Evolutionary conservation across 2,888 invertebrate species (phyloP).

Genomic region (Meta bourneti): DNA sequence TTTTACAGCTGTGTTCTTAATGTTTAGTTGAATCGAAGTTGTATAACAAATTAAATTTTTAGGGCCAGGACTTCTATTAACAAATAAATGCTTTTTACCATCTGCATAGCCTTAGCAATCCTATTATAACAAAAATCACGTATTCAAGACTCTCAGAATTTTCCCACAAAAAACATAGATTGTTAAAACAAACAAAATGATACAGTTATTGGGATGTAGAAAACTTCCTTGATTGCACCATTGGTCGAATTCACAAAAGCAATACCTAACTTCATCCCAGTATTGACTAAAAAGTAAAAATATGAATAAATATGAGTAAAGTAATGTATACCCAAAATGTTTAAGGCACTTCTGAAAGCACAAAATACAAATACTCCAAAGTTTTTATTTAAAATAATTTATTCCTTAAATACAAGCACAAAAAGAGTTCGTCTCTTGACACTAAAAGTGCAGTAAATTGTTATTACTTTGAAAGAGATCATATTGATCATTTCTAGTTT

Average conservation of each 20-base stretch:
- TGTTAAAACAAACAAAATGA: background rate
- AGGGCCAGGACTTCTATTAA: too few species aligned
- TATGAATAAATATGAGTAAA: background rate
- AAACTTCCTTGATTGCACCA: conserved; percentile 85
- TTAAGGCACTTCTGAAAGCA: background rate
- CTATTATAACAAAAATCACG: background rate
- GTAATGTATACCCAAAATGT: background rate
- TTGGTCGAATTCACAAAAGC: conserved; percentile 94
- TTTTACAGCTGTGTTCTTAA: too few species aligned
- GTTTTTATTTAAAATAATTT: background rate
- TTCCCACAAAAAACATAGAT: background rate
- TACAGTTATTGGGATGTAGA: background rate
- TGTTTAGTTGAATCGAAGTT: too few species aligned
- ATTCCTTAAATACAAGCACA: background rate
- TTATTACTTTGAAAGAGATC: background rate
- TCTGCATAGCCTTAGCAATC: too few species aligned
- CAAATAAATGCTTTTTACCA: too few species aligned
- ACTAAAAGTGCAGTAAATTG: background rate
- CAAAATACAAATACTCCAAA: background rate
- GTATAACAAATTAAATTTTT: too few species aligned
- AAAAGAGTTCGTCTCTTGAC: background rate
- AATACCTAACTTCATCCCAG: conserved; percentile 91
- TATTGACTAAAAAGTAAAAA: conserved; percentile 80
- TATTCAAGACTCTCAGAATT: background rate
- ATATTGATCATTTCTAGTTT: too few species aligned